Percentiles rank a stretch among this genome's conserved stretches.
phyloP scores from a whole-genome alignment of 2,113 vertebrate species.

The Elephantulus edwardii region DNA sequence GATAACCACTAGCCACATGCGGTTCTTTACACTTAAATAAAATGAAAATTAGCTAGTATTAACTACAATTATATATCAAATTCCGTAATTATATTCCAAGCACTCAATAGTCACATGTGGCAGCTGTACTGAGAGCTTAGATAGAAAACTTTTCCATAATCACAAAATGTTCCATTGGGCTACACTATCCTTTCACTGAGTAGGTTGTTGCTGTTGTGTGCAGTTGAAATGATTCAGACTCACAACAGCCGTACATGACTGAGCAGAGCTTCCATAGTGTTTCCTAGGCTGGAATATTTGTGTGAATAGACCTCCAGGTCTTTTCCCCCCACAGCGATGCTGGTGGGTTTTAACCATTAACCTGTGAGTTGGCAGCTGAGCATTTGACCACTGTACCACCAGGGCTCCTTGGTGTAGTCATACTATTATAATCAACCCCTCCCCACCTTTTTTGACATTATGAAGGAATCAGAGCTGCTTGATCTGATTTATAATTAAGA shows the following conservation, averaged over 20 bases:
- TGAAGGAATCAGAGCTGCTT: neutral
- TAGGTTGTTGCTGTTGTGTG: neutral
- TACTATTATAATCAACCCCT: neutral
- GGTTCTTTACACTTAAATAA: constrained; percentile 1
- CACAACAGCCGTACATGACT: neutral
- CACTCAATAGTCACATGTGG: neutral
- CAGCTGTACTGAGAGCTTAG: neutral
- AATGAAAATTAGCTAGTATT: constrained; percentile 2
- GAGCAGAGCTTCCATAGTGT: neutral
- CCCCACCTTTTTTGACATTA: neutral
- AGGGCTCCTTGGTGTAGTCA: neutral
- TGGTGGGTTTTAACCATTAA: neutral
- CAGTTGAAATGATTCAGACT: neutral
- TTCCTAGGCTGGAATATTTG: neutral
- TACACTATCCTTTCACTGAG: neutral
- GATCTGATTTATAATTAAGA: neutral
- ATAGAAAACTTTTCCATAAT: neutral
- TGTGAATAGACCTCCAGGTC: neutral
- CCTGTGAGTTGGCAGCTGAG: neutral
- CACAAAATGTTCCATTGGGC: neutral
- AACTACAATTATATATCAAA: constrained; percentile 9
- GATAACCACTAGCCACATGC: neutral
- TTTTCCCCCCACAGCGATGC: neutral
- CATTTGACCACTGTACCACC: neutral
- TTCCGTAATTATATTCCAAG: neutral